Percentiles rank a stretch among this genome's conserved stretches.
Evolutionary conservation across 2,797 vertebrate species (phyloP).

Genomic region (Bradypodion pumilum): DNA sequence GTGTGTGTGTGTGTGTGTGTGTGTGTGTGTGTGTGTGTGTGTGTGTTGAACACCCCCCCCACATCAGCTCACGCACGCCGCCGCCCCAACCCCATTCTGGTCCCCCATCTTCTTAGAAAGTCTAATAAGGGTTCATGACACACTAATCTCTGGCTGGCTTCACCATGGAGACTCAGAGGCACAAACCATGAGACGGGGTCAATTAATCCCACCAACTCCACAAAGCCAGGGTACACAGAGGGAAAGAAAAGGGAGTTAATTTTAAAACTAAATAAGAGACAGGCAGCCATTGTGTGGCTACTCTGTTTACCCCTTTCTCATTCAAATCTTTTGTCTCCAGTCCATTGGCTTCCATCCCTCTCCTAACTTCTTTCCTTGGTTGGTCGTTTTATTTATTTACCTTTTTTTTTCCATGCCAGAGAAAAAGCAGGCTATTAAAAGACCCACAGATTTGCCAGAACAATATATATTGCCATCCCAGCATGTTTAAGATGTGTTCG

Average conservation of each 20-base stretch:
- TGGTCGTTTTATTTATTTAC: constrained; percentile 43
- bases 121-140: constrained; percentile 52
- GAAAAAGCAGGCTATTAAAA: neutral
- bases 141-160: constrained; percentile 59
- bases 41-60: fast-evolving
- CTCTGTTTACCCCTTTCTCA: constrained; percentile 53
- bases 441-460: no score
- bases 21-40: no score
- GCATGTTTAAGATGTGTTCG: neutral
- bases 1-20: no score
- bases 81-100: neutral
- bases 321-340: constrained; percentile 38
- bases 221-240: constrained; percentile 80
- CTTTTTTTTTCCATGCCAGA: constrained; percentile 65
- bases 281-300: constrained; percentile 70
- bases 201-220: constrained; percentile 82
- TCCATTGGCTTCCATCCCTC: constrained; percentile 21
- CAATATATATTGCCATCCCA: no score
- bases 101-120: neutral
- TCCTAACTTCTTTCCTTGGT: no score
- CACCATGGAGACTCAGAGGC: constrained; percentile 70
- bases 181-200: constrained; percentile 73
- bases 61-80: neutral
- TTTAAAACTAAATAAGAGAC: constrained; percentile 72
- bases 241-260: constrained; percentile 75